Conservation (phyloP, 2,888 invertebrate species). For the Drosophila ustulata region DNA sequence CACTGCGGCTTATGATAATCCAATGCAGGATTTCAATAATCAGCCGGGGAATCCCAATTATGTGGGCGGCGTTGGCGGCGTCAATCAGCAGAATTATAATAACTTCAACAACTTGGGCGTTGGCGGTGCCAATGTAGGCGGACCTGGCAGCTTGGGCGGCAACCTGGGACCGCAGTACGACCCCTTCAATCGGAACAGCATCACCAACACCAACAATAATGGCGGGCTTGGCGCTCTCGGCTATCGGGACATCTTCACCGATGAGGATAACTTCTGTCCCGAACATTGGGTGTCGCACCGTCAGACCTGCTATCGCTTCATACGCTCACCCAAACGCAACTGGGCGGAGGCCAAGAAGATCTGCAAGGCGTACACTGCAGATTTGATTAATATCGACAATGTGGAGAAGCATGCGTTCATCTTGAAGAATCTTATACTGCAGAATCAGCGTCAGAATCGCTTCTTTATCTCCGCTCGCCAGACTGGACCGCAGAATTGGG, state of each 20-base stretch:
- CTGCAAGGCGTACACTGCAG: conserved; percentile 93
- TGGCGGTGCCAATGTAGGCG: conserved; percentile 44
- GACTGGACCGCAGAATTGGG: conserved; percentile 91
- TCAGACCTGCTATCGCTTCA: conserved; percentile 95
- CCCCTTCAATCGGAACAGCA: conserved; percentile 75
- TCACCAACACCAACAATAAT: conserved; percentile 41
- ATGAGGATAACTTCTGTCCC: conserved; percentile 88
- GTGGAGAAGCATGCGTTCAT: conserved; percentile 95
- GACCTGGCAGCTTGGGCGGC: conserved; percentile 43
- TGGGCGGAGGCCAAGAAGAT: conserved; percentile 93
- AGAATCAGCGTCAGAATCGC: conserved; percentile 93
- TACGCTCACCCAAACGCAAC: conserved; percentile 92
- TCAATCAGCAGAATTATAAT: conserved; percentile 57
- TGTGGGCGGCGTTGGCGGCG: conserved; percentile 28
- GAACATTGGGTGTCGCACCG: conserved; percentile 94
- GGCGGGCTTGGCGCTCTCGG: conserved; percentile 49
- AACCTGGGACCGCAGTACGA: conserved; percentile 72
- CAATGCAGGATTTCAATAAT: conserved; percentile 72
- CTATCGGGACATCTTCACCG: conserved; percentile 79
- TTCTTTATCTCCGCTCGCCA: conserved; percentile 95
- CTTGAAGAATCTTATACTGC: conserved; percentile 91
- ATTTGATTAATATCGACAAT: conserved; percentile 92
- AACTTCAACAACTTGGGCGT: conserved; percentile 49
- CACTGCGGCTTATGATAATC: conserved; percentile 76
- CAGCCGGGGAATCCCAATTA: conserved; percentile 54